Base-by-base conservation (phyloP, 2,113 vertebrate species). In the Vulpes vulpes region DNA sequence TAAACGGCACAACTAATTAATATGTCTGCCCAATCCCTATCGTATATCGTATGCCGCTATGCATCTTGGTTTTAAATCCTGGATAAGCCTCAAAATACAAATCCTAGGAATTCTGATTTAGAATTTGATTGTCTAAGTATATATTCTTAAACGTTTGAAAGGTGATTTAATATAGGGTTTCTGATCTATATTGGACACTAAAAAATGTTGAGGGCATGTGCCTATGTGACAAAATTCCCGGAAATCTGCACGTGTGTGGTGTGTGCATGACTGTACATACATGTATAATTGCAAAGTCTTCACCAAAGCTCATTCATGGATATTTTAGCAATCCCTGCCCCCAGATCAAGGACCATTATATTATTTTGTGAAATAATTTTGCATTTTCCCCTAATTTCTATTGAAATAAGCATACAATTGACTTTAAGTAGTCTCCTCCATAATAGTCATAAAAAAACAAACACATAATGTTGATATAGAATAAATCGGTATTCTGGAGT, bases 311-410 rank as follows among this genome's bases (percentile, higher is more conserved):
- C 27, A 60, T 27, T 14, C 5, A 9, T 35, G 19, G 2, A 17
- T 59, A 8, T 83, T 91, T 92, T n/a, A 60, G 49, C 35, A 88
- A 74, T 27, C 12, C 22, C 4, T 94, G 19, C 5, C 11, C 1
- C 38, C 32, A 67, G 22, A 0, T 89, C 2, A 97, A 81, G 22
- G 25, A 73, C 3, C 11, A 23, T 3, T 73, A 0, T 35, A 79
- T 73, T 88, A 81, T 67, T 92, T 82, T 97, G 4, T 32, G 16
- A 94, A 97, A 91, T 67, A 89, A 62, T 73, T 51, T 85, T 55
- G 27, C 8, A 43, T 30, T 35, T 38, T n/a, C 15, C 11, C 22
- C 69, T 96, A 73, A 76, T 38, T 65, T 5, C 79, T 55, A 57
- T 27, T 91, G 15, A 87, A 65, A 93, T 67, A 91, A 91, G 49